Evolutionary conservation across 2,888 invertebrate species (phyloP).

Genomic region (Petrolisthes cinctipes): DNA sequence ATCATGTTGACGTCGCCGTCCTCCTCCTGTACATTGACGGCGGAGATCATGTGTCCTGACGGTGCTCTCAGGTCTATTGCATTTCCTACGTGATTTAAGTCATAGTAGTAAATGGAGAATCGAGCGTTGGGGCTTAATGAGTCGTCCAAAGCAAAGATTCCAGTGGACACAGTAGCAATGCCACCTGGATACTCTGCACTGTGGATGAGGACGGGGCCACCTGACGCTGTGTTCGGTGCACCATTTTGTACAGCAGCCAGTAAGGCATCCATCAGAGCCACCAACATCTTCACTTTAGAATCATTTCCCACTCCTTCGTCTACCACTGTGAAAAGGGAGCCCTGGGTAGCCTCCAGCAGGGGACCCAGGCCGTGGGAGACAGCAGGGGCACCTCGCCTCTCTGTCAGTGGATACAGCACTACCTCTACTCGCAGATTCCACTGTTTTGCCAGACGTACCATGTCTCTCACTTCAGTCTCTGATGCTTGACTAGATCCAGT

Average conservation of each 20-base stretch:
- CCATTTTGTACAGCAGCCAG: conserved; percentile 54
- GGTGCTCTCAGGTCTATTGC: conserved; percentile 61
- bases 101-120: conserved; percentile 63
- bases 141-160: conserved; percentile 60
- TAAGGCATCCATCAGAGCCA: conserved; percentile 62
- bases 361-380: conserved; percentile 53
- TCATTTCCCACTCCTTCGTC: conserved; percentile 65
- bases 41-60: conserved; percentile 49
- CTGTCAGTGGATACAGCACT: conserved; percentile 59
- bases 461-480: conserved; percentile 49
- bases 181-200: conserved; percentile 59
- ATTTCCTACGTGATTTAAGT: conserved; percentile 65
- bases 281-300: conserved; percentile 64
- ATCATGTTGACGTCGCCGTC: conserved; percentile 64
- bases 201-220: conserved; percentile 57
- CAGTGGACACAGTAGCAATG: conserved; percentile 59
- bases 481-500: conserved; percentile 54
- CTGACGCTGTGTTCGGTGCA: conserved; percentile 26
- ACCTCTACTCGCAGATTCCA: conserved; percentile 34
- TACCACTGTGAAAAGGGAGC: conserved; percentile 62
- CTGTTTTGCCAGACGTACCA: conserved; percentile 33
- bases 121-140: conserved; percentile 57
- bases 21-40: conserved; percentile 63
- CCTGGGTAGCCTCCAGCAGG: conserved; percentile 43
- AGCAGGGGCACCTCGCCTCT: conserved; percentile 34